Evolutionary conservation across 2,797 vertebrate species (phyloP), one percentile per base, ranked within the genome.

Genomic region (Falco concolor): DNA sequence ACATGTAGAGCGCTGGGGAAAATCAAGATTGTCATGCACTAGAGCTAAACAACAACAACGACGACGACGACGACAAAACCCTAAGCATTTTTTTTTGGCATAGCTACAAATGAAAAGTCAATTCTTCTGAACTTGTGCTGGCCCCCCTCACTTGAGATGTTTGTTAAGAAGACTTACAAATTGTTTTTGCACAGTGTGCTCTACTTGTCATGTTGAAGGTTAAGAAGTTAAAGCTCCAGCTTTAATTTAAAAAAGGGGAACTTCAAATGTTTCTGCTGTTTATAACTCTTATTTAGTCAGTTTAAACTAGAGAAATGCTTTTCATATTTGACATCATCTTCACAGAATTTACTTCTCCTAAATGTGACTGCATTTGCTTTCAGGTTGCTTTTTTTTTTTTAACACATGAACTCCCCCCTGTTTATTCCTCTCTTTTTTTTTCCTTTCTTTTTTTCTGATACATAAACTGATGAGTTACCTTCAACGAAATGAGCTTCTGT

Each of bases 281-380:
- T 97, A 76, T 88, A 94, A 78, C 87, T 91, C 81, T 90, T 90
- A 57, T n/a, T 69, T 89, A 63, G 86, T 78, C 86, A 90, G 81
- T 96, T 97, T 97, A 96, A 97, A 92, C 70, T 87, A 68, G 63
- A 95, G 68, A 94, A 96, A 94, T 87, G 60, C 91, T 97, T 97
- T 95, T 90, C 69, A 95, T 96, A 90, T 88, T 94, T 94, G 80
- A 85, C 50, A 94, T 96, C 60, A 69, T 97, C 87, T 96, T 91
- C 84, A 86, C 61, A 93, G 76, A 94, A 96, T 94, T 95, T 75
- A 93, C 74, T 97, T 96, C 87, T 95, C 65, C 75, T 94, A 90
- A 95, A 95, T 59, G 90, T 44, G 64, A 72, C 80, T 93, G 82
- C 49, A 22, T 80, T 90, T 90, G 54, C 75, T 95, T 97, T 95